A percentile compares a stretch with the other conserved stretches of the same genome.
Conservation (phyloP, 2,888 invertebrate species). For the Coronaproctus castanopsis region DNA sequence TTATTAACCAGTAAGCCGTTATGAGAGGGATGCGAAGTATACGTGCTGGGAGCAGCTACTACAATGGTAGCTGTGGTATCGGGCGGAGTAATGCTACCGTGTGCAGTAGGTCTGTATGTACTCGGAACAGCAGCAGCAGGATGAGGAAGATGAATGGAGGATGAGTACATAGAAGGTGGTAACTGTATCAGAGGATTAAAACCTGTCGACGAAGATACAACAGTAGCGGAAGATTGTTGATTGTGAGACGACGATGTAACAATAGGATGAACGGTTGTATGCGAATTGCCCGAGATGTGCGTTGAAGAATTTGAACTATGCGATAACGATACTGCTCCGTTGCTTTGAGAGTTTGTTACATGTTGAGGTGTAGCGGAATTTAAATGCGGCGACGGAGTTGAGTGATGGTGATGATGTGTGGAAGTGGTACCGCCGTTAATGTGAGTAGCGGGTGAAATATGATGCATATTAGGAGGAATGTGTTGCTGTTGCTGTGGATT, state of each 20-base stretch:
- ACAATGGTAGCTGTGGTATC: slow-evolving; percentile 29
- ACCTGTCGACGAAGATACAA: neutral
- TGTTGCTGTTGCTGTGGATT: slow-evolving; percentile 12
- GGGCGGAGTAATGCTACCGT: slow-evolving; percentile 18
- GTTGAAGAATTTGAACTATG: neutral
- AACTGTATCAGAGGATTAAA: neutral
- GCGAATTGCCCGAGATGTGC: neutral
- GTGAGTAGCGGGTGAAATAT: slow-evolving; percentile 32
- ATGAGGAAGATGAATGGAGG: neutral
- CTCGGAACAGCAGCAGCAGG: neutral
- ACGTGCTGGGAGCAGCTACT: slow-evolving; percentile 28
- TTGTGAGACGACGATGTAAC: slow-evolving; percentile 25
- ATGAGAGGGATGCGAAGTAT: slow-evolving; percentile 10
- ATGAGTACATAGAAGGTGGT: neutral
- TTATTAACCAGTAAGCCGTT: slow-evolving; percentile 16
- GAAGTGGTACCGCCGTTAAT: slow-evolving; percentile 28
- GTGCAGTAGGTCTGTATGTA: neutral
- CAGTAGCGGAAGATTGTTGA: slow-evolving; percentile 1
- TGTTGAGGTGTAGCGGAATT: slow-evolving; percentile 2
- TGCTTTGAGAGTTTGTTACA: slow-evolving; percentile 6
- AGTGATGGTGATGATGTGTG: slow-evolving; percentile 20
- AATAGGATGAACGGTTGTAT: slow-evolving; percentile 17
- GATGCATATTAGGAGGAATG: slow-evolving; percentile 5
- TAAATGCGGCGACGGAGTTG: neutral
- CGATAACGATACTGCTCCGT: slow-evolving; percentile 12